Percentiles rank a stretch among this genome's conserved stretches.
These are phyloP conservation scores for Lepidothrix coronata DNA, from an alignment of 2,113 vertebrate genomes.

Conservation along the genomic window DNA sequence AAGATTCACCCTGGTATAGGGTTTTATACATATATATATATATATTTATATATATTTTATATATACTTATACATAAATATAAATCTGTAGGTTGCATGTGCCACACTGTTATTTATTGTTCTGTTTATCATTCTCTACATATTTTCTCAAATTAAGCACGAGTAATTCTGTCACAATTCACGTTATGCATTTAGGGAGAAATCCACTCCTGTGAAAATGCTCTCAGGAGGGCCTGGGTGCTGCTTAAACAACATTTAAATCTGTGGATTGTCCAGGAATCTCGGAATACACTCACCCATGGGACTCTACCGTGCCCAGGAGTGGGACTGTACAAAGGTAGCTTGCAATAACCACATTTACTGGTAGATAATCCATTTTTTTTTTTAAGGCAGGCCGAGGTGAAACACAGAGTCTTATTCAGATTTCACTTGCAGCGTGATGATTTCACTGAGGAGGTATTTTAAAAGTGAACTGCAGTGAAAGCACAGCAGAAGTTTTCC, in stretches of 20 bases:
- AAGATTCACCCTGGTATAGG: neutral
- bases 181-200: neutral
- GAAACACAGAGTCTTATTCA: conserved; percentile 27
- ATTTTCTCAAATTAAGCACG: neutral
- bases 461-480: neutral
- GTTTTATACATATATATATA: no score
- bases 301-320: neutral
- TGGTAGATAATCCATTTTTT: neutral
- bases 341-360: neutral
- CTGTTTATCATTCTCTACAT: neutral
- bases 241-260: neutral
- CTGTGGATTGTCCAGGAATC: neutral
- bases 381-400: neutral
- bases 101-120: neutral
- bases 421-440: neutral
- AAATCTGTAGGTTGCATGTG: neutral
- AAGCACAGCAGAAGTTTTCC: conserved; percentile 9
- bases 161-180: neutral
- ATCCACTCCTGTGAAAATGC: neutral
- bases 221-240: neutral
- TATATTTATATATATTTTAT: no score
- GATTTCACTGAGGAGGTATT: conserved; percentile 45
- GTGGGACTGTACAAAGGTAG: neutral
- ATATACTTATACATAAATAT: neutral
- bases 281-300: neutral